phyloP scores from a whole-genome alignment of 2,888 invertebrate genomes.

The Metopia argyrocephala region DNA sequence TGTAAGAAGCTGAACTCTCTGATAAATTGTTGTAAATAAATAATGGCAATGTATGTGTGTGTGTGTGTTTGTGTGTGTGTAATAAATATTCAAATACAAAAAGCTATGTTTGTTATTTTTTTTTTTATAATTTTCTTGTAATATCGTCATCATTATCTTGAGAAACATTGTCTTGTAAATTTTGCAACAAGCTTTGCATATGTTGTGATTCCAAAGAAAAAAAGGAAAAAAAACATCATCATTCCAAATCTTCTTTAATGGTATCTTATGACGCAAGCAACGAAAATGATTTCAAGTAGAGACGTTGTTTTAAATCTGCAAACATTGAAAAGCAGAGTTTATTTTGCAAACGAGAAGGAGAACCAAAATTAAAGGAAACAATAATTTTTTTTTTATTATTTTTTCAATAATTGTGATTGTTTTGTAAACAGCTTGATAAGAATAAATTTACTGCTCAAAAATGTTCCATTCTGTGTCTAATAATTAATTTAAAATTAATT shows the following conservation, averaged over 20 bases:
- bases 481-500: no score
- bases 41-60: constrained; percentile 76
- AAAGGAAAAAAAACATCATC: constrained; percentile 15
- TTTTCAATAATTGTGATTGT: no score
- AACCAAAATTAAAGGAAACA: neutral
- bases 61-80: constrained; percentile 74
- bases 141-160: neutral
- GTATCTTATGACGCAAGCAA: constrained; percentile 22
- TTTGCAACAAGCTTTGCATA: constrained; percentile 49
- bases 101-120: neutral
- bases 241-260: neutral
- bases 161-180: neutral
- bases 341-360: constrained; percentile 9
- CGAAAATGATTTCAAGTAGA: constrained; percentile 25
- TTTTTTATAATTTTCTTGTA: neutral
- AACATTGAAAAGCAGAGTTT: constrained; percentile 34
- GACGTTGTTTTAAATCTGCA: constrained; percentile 24
- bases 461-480: no score
- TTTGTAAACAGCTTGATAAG: no score
- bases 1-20: constrained; percentile 19
- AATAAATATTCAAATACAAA: constrained; percentile 70
- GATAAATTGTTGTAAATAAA: constrained; percentile 76
- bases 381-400: no score
- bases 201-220: constrained; percentile 43
- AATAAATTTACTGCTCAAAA: no score